Base-by-base conservation (phyloP, 2,888 invertebrate species). In the Caenorhabditis sp. region DNA sequence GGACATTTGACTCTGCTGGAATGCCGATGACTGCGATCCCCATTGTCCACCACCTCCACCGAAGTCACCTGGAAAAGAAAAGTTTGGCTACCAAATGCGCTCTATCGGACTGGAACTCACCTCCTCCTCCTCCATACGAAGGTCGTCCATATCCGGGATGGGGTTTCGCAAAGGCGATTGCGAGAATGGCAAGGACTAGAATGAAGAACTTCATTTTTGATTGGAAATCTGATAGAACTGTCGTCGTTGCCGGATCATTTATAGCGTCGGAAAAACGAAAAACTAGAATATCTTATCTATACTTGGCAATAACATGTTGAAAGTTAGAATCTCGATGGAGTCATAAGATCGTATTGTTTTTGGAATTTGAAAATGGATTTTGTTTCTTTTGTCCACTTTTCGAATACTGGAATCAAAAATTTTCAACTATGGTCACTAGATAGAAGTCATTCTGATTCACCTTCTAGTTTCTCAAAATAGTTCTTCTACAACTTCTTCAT, bases 61-160 rank as follows among this genome's bases (percentile, higher is more conserved):
- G 31, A 77, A 77, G 22, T 61, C 77, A 19, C 66, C 75, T 66
- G 44, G 47, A 61, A 26, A 10, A 10, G 26, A 54, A 51, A 51
- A 51, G 31, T 24, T 44, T 51, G 7, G 24, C 4, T 49, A 22
- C 6, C 6, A 7, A 49, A 19, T 7, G 44, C n/a, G 16, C 6
- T 44, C 10, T 44, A 14, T 16, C 44, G 14, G 16, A 10, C 14
- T 44, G 5, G 16, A 47, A 47, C 47, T 47, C 8, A 47, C 47
- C 47, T 47, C 47, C 47, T 47, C 47, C 47, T 19, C 47, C 47
- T 31, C n/a, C n/a, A 47, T 68, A 76, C 7, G 24, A 24, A 2
- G 76, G 76, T n/a, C 76, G 12, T 16, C 76, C 76, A n/a, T 76
- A 76, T 22, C 76, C 76, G 4, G 76, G 76, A 68, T 76, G 76